A percentile compares a stretch with the other conserved stretches of the same genome.
Conservation (phyloP, 2,888 invertebrate genomes). For the Diaperis boleti region DNA sequence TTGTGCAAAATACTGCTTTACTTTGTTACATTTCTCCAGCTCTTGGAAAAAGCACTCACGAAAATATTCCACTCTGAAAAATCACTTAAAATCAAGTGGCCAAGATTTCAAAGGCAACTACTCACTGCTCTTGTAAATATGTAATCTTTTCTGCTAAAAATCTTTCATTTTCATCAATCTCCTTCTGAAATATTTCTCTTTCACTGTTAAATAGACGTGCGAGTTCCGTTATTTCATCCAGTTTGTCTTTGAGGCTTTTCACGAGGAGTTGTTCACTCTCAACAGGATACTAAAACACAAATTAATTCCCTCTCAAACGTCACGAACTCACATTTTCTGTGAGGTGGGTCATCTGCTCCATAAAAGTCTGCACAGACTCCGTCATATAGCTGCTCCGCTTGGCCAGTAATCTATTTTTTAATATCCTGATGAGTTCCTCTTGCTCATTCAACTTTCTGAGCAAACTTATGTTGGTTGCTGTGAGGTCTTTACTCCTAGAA, state of each 20-base stretch:
- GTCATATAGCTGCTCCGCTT: constrained; percentile 19
- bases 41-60: constrained; percentile 27
- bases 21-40: constrained; percentile 17
- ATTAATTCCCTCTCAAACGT: not conserved
- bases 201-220: constrained; percentile 1
- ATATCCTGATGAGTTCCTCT: constrained; percentile 15
- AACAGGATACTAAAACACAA: no score
- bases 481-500: constrained; percentile 28
- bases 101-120: no score
- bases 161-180: constrained; percentile 18
- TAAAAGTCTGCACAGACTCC: constrained; percentile 4
- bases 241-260: constrained; percentile 9
- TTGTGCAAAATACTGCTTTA: constrained; percentile 24
- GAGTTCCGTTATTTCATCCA: constrained; percentile 8
- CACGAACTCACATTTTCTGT: not conserved
- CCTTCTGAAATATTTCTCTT: constrained; percentile 13
- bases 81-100: no score
- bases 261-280: not conserved
- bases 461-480: constrained; percentile 9
- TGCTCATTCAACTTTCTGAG: constrained; percentile 19
- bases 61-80: constrained; percentile 26
- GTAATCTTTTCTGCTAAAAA: constrained; percentile 12
- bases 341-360: not conserved
- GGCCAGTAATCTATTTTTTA: constrained; percentile 19
- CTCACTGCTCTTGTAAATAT: constrained; percentile 16